Evolutionary conservation across 1,140 invertebrate genomes (phyloP), one percentile per base, ranked within the genome.

Genomic region (Tribolium castaneum): DNA sequence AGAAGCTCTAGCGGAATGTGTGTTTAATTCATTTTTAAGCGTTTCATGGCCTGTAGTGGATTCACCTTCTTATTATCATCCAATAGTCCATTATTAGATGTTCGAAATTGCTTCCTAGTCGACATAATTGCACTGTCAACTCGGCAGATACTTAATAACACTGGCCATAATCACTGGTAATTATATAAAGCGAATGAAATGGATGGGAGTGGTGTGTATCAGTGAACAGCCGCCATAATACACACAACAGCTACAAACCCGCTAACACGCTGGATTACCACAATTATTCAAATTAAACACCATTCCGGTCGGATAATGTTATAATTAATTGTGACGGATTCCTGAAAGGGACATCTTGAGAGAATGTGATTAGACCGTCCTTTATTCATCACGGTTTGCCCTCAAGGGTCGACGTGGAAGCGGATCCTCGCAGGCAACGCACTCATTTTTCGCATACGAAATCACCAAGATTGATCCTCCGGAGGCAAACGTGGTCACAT

Each of bases 61-160:
- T 13, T 51, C 70, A 25, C 50, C 70, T 72, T 14, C 39, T 50
- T 50, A 72, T 72, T 72, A 50, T 16, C 12, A 72, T 25, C 45
- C 14, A 50, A 72, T 52, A 54, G 50, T 75, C 73, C 62, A 52
- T 73, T 70, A 75, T 50, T 75, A 78, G 73, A 73, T 45, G 56
- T 59, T 70, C 35, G 14, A 75, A 78, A 78, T 78, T 75, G 77
- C 77, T 78, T 78, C 77, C 77, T 78, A 70, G 77, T 78, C 14
- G 59, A 71, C 73, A 75, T 78, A 78, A 78, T 78, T 78, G 72
- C 73, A 78, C 77, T 78, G 77, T 78, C 77, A 78, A 78, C 72
- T 49, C 39, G 25, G 59, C 25, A 75, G 74, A 75, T 75, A 52
- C 72, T 54, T 72, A 72, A 72, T 72, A 72, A 72, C 50, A 72